Conservation (phyloP, 2,888 invertebrate species). For the Lymantria monacha region DNA sequence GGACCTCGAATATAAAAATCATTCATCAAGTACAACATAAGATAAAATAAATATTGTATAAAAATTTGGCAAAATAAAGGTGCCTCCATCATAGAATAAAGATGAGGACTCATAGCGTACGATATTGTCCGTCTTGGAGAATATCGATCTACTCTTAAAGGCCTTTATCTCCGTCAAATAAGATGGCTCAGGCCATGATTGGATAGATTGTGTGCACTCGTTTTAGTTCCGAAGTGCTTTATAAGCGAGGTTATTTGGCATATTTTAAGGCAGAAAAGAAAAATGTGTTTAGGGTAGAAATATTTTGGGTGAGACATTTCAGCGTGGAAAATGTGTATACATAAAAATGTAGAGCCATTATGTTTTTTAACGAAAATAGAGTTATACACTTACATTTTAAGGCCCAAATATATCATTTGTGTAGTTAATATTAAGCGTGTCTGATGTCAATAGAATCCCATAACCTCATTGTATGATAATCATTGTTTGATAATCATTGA, state of each 20-base stretch:
- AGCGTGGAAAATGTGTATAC: not conserved
- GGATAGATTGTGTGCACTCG: conserved; percentile 38
- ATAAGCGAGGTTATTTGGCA: conserved; percentile 33
- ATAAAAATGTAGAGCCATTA: not conserved
- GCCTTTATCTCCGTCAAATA: conserved; percentile 53
- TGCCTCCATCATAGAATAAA: conserved; percentile 67
- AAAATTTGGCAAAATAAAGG: conserved; percentile 62
- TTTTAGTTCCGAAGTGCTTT: conserved; percentile 33
- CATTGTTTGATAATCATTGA: too few species aligned
- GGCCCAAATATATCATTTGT: not conserved
- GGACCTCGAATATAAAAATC: conserved; percentile 34
- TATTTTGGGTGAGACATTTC: not conserved
- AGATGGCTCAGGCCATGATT: conserved; percentile 46
- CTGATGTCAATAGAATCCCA: too few species aligned
- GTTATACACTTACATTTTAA: not conserved
- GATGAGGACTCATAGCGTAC: conserved; percentile 60
- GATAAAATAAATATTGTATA: conserved; percentile 53
- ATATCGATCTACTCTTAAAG: conserved; percentile 40
- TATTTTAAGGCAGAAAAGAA: conserved; percentile 29
- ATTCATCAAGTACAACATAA: conserved; percentile 47
- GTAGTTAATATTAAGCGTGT: too few species aligned
- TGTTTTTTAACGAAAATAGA: not conserved
- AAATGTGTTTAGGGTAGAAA: conserved; percentile 1
- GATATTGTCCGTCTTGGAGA: conserved; percentile 43
- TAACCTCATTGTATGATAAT: too few species aligned